Percentiles rank a stretch among this genome's conserved stretches.
Evolutionary conservation across 2,113 vertebrate genomes (phyloP).

Genomic region (Toxotes jaculatrix): DNA sequence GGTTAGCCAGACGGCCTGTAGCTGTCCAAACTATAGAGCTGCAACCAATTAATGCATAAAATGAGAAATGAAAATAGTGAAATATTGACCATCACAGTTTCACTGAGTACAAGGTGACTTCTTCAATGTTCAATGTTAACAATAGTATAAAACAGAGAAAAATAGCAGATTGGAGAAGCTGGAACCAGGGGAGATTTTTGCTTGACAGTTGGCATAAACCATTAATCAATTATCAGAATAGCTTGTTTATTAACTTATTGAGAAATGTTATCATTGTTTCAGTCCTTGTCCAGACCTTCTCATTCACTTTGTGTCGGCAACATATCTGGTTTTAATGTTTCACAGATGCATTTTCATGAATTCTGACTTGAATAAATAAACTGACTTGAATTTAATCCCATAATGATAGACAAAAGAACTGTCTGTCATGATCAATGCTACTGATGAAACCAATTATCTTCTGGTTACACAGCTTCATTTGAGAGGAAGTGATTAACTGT

Average conservation of each 20-base stretch:
- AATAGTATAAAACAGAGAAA: neutral
- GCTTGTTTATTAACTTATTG: neutral
- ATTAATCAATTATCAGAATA: neutral
- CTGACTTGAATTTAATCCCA: neutral
- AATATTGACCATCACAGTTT: neutral
- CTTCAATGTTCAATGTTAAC: neutral
- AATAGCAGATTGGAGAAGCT: neutral
- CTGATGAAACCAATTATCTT: neutral
- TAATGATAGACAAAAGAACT: neutral
- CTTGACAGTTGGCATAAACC: neutral
- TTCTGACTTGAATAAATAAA: neutral
- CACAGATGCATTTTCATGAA: neutral
- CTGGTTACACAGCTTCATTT: neutral
- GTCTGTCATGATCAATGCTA: neutral
- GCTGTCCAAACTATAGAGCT: too few relatives aligned
- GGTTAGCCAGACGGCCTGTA: too few relatives aligned
- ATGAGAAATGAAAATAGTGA: neutral
- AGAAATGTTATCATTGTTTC: neutral
- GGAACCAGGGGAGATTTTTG: neutral
- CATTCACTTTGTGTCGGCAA: neutral
- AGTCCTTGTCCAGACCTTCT: neutral
- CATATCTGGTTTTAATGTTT: neutral
- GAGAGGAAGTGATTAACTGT: neutral
- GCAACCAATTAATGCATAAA: neutral
- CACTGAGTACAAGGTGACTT: neutral